Evolutionary conservation across 1,140 invertebrate genomes (phyloP), one percentile per base, ranked within the genome.

Genomic region (Drosophila kikkawai): DNA sequence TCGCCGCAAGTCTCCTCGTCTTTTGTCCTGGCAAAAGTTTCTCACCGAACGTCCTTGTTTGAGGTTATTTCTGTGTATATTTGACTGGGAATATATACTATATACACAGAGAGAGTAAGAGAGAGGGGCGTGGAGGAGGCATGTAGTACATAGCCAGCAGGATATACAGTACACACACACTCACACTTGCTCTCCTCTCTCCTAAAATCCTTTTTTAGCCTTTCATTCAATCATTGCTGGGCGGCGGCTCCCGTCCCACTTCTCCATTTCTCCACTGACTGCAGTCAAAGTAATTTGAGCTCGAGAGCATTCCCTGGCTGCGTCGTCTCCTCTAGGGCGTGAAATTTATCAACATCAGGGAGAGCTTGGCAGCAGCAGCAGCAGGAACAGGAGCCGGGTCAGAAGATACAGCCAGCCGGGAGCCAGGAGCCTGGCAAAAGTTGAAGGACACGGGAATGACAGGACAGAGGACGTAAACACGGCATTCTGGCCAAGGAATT

Each of bases 371-470:
- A 70, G 44, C 19, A 37, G 50, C 29, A 41, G 22, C 12, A 71
- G 36, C 41, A 22, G 45, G 6, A 68, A n/a, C 55, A 55, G 65
- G 37, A 58, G 56, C 37, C 37, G 36, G 17, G 55, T 42, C 36
- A 57, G 36, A 39, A 57, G 55, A 41, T 26, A 58, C 45, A 29
- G 58, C 51, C 8, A 68, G 67, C 48, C 48, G 22, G 12, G 45
- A 19, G 13, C 17, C 17, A 17, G 7, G 22, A 67, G 65, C 57
- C 50, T 37, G 64, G 50, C 45, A 77, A 71, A 90, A 81, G 85
- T 84, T 88, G 85, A 88, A 88, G 84, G 80, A 90, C 84, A 85
- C 78, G 81, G 81, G 85, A 85, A 88, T 87, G 84, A 90, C 85
- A 88, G 77, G 65, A 56, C 65, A 60, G 57, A 60, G 74, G 75